Conservation (phyloP, 2,888 invertebrate species). For the Lasioglossum zephyrum region DNA sequence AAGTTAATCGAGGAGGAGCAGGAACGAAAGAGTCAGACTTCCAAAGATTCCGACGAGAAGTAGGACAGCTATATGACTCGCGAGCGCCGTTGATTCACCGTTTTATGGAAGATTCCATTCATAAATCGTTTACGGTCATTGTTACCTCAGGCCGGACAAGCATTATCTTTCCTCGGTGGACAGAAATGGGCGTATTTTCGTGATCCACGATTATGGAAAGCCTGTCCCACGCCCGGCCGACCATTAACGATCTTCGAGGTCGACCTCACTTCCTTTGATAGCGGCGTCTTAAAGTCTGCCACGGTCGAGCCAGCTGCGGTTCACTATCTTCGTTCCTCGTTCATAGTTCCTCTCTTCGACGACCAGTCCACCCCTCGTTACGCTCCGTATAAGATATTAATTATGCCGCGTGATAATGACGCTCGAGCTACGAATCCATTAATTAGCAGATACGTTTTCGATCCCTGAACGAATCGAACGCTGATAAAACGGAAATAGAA, state of each 20-base stretch:
- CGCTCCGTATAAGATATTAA: slow-evolving; percentile 77
- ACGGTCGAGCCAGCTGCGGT: slow-evolving; percentile 69
- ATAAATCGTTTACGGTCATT: neutral
- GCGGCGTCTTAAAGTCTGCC: slow-evolving; percentile 80
- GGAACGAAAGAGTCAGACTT: neutral
- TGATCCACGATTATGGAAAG: slow-evolving; percentile 62
- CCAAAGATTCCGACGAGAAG: slow-evolving; percentile 23
- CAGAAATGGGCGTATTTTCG: slow-evolving; percentile 31
- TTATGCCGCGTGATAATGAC: slow-evolving; percentile 73
- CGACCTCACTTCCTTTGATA: slow-evolving; percentile 84
- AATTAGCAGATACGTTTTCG: slow-evolving; percentile 70
- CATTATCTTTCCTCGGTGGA: slow-evolving; percentile 15
- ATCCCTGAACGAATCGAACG: slow-evolving; percentile 43
- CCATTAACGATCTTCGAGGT: slow-evolving; percentile 77
- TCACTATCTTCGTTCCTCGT: slow-evolving; percentile 36
- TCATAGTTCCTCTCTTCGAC: slow-evolving; percentile 20
- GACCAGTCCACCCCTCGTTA: slow-evolving; percentile 47
- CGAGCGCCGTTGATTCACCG: neutral
- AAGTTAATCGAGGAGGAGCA: neutral
- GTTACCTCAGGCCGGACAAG: slow-evolving; percentile 12
- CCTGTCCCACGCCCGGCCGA: slow-evolving; percentile 72
- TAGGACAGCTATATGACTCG: neutral
- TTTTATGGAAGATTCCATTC: slow-evolving; percentile 27
- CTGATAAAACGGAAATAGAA: slow-evolving; percentile 67
- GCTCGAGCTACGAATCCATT: slow-evolving; percentile 69